Percentiles rank a stretch among this genome's conserved stretches.
These are phyloP conservation scores for Chiroxiphia lanceolata DNA, from an alignment of 2,797 vertebrate species.

Conservation along the genomic window DNA sequence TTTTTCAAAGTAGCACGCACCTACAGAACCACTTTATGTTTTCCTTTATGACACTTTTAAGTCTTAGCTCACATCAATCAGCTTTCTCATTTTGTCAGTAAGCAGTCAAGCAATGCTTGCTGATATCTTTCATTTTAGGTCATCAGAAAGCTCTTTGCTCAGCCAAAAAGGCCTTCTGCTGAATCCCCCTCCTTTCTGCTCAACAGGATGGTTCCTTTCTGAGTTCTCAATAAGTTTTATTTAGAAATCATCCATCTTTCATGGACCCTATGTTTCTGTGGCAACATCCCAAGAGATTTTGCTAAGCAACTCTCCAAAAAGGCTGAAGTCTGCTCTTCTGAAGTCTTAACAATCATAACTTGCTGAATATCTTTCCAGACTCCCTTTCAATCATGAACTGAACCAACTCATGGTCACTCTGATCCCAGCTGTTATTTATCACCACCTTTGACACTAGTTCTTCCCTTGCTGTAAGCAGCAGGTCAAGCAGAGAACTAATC, in stretches of 20 bases:
- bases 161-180: background rate
- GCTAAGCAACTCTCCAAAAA: background rate
- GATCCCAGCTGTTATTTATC: background rate
- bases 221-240: background rate
- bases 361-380: background rate
- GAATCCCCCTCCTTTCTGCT: background rate
- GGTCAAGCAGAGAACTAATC: background rate
- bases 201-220: background rate
- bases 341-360: background rate
- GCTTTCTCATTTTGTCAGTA: background rate
- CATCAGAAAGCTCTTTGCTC: background rate
- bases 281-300: background rate
- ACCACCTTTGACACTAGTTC: background rate
- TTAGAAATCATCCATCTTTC: conserved; percentile 27
- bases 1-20: background rate
- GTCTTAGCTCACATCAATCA: background rate
- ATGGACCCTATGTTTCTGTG: background rate
- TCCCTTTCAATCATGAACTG: background rate
- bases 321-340: background rate
- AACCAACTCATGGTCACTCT: background rate
- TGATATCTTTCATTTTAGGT: background rate
- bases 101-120: background rate
- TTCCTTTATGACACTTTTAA: background rate
- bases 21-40: background rate
- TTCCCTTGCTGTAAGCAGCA: background rate